phyloP scores from a whole-genome alignment of 2,888 invertebrate species.

The Amaurobius ferox region DNA sequence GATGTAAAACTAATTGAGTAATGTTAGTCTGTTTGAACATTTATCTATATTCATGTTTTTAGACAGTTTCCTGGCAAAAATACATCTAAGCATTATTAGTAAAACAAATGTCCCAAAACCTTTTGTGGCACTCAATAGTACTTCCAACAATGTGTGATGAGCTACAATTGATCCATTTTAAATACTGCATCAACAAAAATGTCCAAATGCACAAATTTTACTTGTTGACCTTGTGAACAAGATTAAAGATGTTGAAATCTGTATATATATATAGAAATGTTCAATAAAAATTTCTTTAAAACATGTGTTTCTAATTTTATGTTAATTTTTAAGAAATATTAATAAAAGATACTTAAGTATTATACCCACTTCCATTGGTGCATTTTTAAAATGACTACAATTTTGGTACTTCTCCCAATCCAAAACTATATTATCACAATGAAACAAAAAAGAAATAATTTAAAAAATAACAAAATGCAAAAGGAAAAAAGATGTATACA shows the following conservation, averaged over 20 bases:
- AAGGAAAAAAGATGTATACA: too few relatives aligned
- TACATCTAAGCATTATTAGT: neutral
- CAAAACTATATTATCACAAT: too few relatives aligned
- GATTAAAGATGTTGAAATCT: conserved; percentile 26
- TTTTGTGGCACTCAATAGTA: neutral
- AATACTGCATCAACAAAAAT: conserved; percentile 6
- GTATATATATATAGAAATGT: conserved; percentile 55
- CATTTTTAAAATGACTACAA: too few relatives aligned
- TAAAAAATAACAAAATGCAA: too few relatives aligned
- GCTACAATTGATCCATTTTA: neutral
- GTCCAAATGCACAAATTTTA: conserved; percentile 57
- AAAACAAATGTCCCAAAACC: neutral
- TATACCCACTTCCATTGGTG: too few relatives aligned
- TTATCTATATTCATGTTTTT: conserved; percentile 11
- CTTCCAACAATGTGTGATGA: conserved; percentile 3
- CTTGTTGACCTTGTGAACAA: conserved; percentile 48
- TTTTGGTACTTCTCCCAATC: too few relatives aligned
- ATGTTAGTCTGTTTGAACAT: neutral
- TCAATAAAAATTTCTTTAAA: conserved; percentile 65
- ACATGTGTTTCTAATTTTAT: neutral
- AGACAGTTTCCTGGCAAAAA: neutral
- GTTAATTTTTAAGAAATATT: too few relatives aligned
- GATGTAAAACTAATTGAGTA: neutral
- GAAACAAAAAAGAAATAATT: too few relatives aligned
- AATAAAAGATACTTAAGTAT: too few relatives aligned